phyloP scores from a whole-genome alignment of 2,113 vertebrate genomes.

The Orycteropus afer region DNA sequence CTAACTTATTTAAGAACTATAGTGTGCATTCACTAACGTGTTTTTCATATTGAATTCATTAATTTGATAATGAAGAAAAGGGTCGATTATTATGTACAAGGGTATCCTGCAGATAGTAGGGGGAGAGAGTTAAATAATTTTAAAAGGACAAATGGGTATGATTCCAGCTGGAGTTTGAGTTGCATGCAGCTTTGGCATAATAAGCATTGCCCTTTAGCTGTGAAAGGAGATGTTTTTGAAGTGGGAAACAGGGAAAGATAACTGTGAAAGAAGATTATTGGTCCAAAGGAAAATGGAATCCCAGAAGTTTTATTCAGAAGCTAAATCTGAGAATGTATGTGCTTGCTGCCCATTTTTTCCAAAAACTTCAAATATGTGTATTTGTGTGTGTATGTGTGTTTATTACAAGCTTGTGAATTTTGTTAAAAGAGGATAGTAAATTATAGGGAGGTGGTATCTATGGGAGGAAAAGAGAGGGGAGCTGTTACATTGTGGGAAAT shows the following conservation, averaged over 20 bases:
- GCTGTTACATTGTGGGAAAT: too few relatives aligned
- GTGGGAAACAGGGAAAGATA: background rate
- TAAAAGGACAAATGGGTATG: background rate
- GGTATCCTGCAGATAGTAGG: background rate
- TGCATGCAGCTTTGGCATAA: background rate
- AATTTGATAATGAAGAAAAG: background rate
- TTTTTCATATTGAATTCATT: conserved; percentile 1
- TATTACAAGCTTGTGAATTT: too few relatives aligned
- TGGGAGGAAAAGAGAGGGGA: too few relatives aligned
- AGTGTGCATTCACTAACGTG: background rate
- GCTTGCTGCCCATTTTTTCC: background rate
- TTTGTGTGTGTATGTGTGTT: background rate
- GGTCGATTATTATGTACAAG: background rate
- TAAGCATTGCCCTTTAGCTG: background rate
- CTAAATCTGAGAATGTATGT: background rate
- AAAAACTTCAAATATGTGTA: background rate
- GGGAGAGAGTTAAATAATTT: background rate
- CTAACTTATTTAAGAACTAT: conserved; percentile 27
- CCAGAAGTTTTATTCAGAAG: conserved; percentile 12
- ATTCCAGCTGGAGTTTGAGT: background rate
- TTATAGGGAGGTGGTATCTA: too few relatives aligned
- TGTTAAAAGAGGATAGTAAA: background rate
- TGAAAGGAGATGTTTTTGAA: background rate
- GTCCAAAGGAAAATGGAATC: background rate
- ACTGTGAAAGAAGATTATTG: background rate